Evolutionary conservation across 2,888 invertebrate species (phyloP).

Genomic region (Drosophila rellima): DNA sequence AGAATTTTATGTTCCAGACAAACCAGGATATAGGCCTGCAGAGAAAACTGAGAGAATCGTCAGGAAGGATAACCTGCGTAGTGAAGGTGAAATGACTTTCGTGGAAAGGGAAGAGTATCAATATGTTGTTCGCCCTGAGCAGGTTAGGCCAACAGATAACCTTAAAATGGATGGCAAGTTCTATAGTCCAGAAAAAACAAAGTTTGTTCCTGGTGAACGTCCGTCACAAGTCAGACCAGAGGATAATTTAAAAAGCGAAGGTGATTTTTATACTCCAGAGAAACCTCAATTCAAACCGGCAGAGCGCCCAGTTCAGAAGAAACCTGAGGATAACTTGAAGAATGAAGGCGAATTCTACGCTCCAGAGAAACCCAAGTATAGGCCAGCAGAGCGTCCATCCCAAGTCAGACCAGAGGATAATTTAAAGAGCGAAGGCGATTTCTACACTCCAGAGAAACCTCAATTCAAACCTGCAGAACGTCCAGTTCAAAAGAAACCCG

Average conservation of each 20-base stretch:
- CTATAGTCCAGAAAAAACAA: constrained; percentile 86
- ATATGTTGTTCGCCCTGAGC: constrained; percentile 82
- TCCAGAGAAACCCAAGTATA: constrained; percentile 83
- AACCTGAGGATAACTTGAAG: constrained; percentile 86
- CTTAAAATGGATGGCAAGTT: constrained; percentile 87
- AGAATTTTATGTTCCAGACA: constrained; percentile 50
- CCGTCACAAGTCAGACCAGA: constrained; percentile 84
- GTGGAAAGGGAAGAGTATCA: constrained; percentile 85
- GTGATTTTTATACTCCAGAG: constrained; percentile 63
- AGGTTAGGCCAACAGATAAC: constrained; percentile 84
- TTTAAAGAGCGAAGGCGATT: constrained; percentile 67
- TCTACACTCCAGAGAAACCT: constrained; percentile 72
- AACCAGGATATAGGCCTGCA: constrained; percentile 30
- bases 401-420: constrained; percentile 83
- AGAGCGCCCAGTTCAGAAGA: constrained; percentile 85
- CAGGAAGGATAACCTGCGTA: constrained; percentile 87
- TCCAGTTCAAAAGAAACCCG: constrained; percentile 86
- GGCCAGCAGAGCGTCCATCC: constrained; percentile 85
- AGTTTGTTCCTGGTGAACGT: constrained; percentile 81
- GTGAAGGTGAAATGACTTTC: constrained; percentile 87
- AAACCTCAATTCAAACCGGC: constrained; percentile 69
- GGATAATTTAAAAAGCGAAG: constrained; percentile 65
- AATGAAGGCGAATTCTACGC: constrained; percentile 72
- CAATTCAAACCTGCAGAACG: constrained; percentile 85
- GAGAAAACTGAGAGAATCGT: constrained; percentile 85